Percentiles rank a stretch among this genome's conserved stretches.
These are phyloP conservation scores for Drosophila prostipennis DNA, from an alignment of 2,888 invertebrate genomes.

Conservation along the genomic window DNA sequence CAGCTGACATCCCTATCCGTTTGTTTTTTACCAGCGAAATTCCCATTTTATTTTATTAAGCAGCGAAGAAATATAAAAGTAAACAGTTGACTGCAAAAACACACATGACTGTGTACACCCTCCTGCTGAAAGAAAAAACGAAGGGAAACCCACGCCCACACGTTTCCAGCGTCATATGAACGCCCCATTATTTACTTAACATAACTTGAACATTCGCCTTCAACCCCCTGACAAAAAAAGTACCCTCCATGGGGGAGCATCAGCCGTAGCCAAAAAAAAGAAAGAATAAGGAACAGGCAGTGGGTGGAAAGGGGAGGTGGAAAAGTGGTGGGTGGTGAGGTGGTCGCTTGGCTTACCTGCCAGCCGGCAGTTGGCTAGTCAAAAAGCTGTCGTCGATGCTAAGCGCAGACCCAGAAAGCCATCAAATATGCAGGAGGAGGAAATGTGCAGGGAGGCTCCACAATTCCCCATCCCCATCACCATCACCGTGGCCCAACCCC, in stretches of 20 bases:
- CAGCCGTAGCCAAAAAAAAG: conserved; percentile 51
- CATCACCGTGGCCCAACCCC: neutral
- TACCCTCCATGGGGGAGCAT: conserved; percentile 21
- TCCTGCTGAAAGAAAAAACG: conserved; percentile 6
- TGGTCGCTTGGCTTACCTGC: conserved; percentile 66
- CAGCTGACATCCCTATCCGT: conserved; percentile 16
- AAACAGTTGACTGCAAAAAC: conserved; percentile 70
- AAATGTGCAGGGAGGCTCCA: conserved; percentile 19
- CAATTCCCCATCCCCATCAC: conserved; percentile 9
- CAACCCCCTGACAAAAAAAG: conserved; percentile 8
- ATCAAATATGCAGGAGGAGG: conserved; percentile 73
- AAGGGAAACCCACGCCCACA: conserved; percentile 26
- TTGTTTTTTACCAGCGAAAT: conserved; percentile 45
- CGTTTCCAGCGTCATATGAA: conserved; percentile 68
- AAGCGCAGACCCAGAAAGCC: conserved; percentile 67
- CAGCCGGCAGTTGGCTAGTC: conserved; percentile 66
- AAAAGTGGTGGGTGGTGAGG: conserved; percentile 2
- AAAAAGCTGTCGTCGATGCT: conserved; percentile 77
- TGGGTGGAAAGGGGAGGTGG: conserved; percentile 6
- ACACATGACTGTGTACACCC: conserved; percentile 39
- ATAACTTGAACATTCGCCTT: conserved; percentile 75
- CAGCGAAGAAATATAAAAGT: conserved; percentile 70
- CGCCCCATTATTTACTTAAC: conserved; percentile 81
- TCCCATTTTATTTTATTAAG: conserved; percentile 76
- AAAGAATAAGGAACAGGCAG: conserved; percentile 30